These are phyloP conservation scores for Micromesistius poutassou DNA, from an alignment of 2,797 vertebrate genomes.

Conservation along the genomic window DNA sequence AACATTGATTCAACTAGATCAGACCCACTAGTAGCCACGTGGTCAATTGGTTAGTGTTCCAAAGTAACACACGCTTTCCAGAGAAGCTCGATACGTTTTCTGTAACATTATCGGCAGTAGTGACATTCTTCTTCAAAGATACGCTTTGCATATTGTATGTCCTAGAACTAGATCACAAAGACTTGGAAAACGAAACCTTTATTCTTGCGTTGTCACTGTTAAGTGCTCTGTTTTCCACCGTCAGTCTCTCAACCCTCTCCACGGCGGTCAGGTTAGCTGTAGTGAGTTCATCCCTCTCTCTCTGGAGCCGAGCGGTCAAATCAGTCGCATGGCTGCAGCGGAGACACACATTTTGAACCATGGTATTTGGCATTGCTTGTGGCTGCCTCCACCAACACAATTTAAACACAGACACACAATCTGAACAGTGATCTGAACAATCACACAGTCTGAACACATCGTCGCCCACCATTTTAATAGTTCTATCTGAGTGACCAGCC, in stretches of 20 bases:
- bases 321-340: constrained; percentile 73
- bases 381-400: not conserved
- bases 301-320: constrained; percentile 69
- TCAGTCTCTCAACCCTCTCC: constrained; percentile 68
- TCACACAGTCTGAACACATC: not conserved
- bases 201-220: constrained; percentile 74
- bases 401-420: too few species aligned
- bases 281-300: constrained; percentile 60
- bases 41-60: not conserved
- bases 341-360: constrained; percentile 10
- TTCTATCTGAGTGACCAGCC: constrained; percentile 69
- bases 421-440: too few species aligned
- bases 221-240: constrained; percentile 59
- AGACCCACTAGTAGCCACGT: too few species aligned
- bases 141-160: not conserved
- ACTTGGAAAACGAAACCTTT: constrained; percentile 66
- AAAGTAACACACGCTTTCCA: not conserved
- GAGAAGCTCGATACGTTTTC: not conserved
- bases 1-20: not conserved
- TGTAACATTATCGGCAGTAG: not conserved
- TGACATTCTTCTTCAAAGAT: not conserved
- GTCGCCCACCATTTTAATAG: constrained; percentile 74
- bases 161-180: not conserved
- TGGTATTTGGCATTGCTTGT: not conserved
- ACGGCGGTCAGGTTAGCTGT: constrained; percentile 65